phyloP scores from a whole-genome alignment of 2,888 invertebrate genomes.

The Iselma pallidipennis region DNA sequence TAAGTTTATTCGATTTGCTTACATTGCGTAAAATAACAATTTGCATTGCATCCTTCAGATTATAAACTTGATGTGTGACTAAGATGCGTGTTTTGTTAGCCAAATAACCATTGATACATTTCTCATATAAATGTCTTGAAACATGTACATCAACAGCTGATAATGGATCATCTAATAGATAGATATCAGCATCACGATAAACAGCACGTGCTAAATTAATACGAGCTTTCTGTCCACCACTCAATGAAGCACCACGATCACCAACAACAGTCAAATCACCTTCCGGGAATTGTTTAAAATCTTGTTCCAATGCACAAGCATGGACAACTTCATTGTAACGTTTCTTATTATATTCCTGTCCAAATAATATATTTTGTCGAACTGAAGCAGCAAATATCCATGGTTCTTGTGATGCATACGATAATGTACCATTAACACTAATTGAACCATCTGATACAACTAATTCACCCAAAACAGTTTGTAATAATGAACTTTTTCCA shows the following conservation, averaged over 20 bases:
- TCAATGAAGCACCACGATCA: conserved; percentile 77
- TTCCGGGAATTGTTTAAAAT: conserved; percentile 72
- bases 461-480: conserved; percentile 72
- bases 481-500: conserved; percentile 70
- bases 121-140: conserved; percentile 75
- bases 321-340: conserved; percentile 64
- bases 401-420: conserved; percentile 83
- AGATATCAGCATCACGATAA: conserved; percentile 74
- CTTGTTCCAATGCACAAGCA: conserved; percentile 72
- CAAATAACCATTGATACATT: conserved; percentile 73
- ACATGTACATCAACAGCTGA: conserved; percentile 87
- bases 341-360: conserved; percentile 64
- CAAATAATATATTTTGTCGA: conserved; percentile 86
- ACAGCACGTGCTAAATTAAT: conserved; percentile 72
- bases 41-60: conserved; percentile 68
- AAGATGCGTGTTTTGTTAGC: conserved; percentile 72
- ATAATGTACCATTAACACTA: conserved; percentile 64
- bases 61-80: conserved; percentile 88
- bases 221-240: conserved; percentile 82
- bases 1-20: too few relatives aligned
- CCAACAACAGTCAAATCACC: conserved; percentile 79
- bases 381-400: conserved; percentile 82
- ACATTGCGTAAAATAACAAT: conserved; percentile 69
- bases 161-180: conserved; percentile 81
- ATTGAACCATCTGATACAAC: conserved; percentile 64